Percentiles rank a stretch among this genome's conserved stretches.
Evolutionary conservation across 1,140 invertebrate genomes (phyloP).

Genomic region (Drosophila tristis): DNA sequence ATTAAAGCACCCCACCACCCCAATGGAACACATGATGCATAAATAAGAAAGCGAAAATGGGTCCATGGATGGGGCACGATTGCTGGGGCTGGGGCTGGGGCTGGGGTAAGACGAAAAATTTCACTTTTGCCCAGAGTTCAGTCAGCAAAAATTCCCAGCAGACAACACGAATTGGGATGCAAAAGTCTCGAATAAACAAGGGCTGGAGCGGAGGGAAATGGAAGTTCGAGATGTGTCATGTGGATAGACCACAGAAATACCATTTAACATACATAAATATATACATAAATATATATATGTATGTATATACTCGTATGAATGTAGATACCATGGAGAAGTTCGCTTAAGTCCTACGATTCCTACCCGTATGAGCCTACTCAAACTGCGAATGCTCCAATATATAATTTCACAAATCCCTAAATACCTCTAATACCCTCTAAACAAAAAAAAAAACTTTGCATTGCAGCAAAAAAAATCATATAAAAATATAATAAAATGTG

Average conservation of each 20-base stretch:
- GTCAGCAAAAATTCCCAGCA: conserved; percentile 54
- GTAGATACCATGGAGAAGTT: no score
- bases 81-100: neutral
- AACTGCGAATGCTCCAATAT: no score
- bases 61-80: neutral
- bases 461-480: conserved; percentile 27
- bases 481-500: conserved; percentile 70
- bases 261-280: no score
- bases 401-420: neutral
- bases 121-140: conserved; percentile 46
- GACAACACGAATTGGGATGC: conserved; percentile 46
- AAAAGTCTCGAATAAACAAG: conserved; percentile 46
- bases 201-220: neutral
- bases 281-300: no score
- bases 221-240: neutral
- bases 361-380: no score
- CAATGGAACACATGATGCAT: conserved; percentile 58
- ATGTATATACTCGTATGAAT: no score
- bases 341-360: no score
- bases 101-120: conserved; percentile 19
- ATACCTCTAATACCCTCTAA: conserved; percentile 34
- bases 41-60: conserved; percentile 56
- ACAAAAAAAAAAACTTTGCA: conserved; percentile 38
- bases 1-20: conserved; percentile 46
- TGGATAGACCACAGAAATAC: conserved; percentile 8